These are phyloP conservation scores for Acestrorhynchus altus DNA, from an alignment of 2,797 vertebrate species.

Conservation along the genomic window DNA sequence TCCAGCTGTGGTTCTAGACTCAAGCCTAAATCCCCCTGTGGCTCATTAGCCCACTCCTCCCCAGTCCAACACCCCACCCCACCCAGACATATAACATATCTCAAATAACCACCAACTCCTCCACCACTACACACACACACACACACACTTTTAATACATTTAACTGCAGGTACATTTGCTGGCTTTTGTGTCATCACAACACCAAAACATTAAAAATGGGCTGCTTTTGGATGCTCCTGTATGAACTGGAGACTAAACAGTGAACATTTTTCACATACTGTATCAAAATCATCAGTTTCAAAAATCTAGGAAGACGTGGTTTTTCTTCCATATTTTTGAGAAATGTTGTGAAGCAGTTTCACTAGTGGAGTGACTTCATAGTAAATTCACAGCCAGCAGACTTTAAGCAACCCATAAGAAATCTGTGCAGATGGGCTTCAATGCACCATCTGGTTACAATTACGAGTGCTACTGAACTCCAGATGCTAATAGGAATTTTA, in stretches of 20 bases:
- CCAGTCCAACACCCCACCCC: background rate
- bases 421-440: conserved; percentile 27
- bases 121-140: conserved; percentile 29
- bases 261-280: too few relatives aligned
- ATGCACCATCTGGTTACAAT: conserved; percentile 32
- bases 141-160: too few relatives aligned
- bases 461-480: conserved; percentile 23
- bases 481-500: conserved; percentile 43
- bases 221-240: too few relatives aligned
- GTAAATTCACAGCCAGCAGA: background rate
- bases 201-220: too few relatives aligned
- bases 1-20: background rate
- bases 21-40: conserved; percentile 6
- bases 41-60: background rate
- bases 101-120: conserved; percentile 2
- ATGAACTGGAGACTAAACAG: too few relatives aligned
- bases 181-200: too few relatives aligned
- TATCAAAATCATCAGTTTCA: too few relatives aligned
- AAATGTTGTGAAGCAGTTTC: background rate
- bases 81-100: background rate
- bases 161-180: too few relatives aligned
- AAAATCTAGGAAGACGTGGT: too few relatives aligned
- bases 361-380: background rate
- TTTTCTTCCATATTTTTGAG: too few relatives aligned
- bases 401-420: background rate